A percentile compares a stretch with the other conserved stretches of the same genome.
Evolutionary conservation across 2,113 vertebrate genomes (phyloP).

Genomic region (Butorides virescens): DNA sequence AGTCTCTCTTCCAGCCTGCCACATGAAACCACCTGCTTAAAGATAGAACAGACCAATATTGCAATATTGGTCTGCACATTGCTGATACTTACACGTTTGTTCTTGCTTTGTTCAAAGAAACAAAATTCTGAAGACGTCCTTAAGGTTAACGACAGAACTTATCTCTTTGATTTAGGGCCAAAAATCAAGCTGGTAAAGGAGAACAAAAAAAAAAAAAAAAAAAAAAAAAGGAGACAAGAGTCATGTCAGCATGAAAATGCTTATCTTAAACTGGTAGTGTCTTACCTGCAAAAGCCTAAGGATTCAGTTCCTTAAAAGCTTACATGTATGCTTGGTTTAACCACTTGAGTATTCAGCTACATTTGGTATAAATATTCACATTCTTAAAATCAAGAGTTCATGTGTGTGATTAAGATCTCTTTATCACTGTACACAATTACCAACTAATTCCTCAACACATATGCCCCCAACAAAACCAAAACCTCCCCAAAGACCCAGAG

Average conservation of each 20-base stretch:
- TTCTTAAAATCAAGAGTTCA: neutral
- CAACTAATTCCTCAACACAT: neutral
- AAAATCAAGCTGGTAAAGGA: neutral
- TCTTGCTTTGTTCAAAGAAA: constrained; percentile 27
- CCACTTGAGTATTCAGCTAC: neutral
- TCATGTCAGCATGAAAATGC: neutral
- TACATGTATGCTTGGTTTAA: neutral
- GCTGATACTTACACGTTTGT: neutral
- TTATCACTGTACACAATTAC: neutral
- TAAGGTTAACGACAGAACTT: neutral
- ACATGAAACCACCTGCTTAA: constrained; percentile 66
- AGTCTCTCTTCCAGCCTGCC: constrained; percentile 48
- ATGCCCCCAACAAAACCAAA: neutral
- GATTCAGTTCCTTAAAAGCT: neutral
- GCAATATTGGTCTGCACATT: neutral
- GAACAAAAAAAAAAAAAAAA: neutral
- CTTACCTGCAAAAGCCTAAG: neutral
- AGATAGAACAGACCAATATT: constrained; percentile 35
- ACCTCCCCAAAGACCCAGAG: neutral
- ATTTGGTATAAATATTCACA: neutral
- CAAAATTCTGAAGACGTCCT: neutral
- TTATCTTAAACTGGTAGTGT: neutral
- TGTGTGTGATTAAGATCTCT: neutral
- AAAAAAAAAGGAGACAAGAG: neutral
- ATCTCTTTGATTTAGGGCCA: neutral